Conservation (phyloP, 2,888 invertebrate species). For the Encarsia formosa region DNA sequence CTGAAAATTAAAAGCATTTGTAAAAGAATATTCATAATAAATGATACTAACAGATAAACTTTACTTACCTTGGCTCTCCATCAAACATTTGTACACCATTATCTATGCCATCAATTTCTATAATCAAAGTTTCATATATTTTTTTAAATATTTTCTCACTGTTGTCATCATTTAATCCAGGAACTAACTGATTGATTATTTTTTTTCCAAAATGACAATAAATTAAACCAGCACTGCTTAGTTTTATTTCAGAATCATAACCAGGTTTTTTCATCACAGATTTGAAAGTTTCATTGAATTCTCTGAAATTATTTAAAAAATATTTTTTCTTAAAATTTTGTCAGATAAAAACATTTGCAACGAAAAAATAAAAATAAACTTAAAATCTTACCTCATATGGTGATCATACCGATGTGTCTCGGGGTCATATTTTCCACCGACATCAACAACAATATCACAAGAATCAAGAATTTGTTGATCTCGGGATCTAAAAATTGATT, state of each 20-base stretch:
- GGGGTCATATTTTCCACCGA: conserved; percentile 82
- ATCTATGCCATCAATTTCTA: conserved; percentile 94
- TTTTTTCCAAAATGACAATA: conserved; percentile 85
- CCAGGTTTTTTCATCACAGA: conserved; percentile 44
- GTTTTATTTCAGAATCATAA: conserved; percentile 56
- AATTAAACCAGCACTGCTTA: conserved; percentile 93
- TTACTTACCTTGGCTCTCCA: conserved; percentile 57
- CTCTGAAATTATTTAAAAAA: conserved; percentile 30
- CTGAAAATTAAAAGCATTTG: conserved; percentile 32
- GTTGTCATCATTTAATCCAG: conserved; percentile 52
- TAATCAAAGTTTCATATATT: conserved; percentile 82
- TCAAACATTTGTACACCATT: conserved; percentile 87
- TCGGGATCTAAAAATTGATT: conserved; percentile 55
- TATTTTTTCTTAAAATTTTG: background rate
- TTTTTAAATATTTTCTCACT: conserved; percentile 61
- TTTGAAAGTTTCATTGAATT: conserved; percentile 39
- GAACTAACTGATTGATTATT: conserved; percentile 63
- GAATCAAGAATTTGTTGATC: conserved; percentile 58
- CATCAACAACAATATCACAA: conserved; percentile 79
- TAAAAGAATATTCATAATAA: too few species aligned
- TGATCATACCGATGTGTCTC: conserved; percentile 81
- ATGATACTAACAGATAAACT: too few species aligned
- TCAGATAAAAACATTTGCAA: background rate
- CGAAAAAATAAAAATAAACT: background rate
- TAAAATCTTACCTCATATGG: conserved; percentile 68